Evolutionary conservation across 2,797 vertebrate genomes (phyloP).

Genomic region (Sebastes nivosus): DNA sequence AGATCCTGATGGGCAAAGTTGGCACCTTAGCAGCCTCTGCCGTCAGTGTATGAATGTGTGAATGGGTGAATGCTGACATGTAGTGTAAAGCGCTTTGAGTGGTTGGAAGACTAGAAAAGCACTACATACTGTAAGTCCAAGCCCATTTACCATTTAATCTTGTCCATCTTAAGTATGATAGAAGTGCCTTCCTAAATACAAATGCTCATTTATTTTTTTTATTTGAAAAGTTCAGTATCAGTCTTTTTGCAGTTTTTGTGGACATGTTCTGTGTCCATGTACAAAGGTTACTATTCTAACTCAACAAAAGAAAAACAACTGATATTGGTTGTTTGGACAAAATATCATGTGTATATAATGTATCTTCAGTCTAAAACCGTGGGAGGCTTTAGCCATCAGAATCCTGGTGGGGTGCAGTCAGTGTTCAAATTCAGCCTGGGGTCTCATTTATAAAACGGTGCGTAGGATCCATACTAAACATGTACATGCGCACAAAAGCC

Average conservation of each 20-base stretch:
- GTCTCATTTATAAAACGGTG: not conserved
- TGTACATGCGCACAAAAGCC: too few species aligned
- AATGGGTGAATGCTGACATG: too few species aligned
- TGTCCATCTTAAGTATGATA: not conserved
- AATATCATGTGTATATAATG: not conserved
- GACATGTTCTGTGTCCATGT: not conserved
- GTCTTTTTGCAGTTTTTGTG: not conserved
- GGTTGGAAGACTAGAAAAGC: too few species aligned
- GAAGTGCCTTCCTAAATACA: not conserved
- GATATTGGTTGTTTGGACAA: not conserved
- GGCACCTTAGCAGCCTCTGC: too few species aligned
- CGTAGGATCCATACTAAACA: not conserved
- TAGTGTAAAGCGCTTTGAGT: too few species aligned
- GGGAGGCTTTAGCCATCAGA: not conserved
- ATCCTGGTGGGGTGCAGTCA: not conserved
- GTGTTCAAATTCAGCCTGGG: not conserved
- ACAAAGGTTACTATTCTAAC: not conserved
- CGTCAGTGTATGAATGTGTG: too few species aligned
- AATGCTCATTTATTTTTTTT: not conserved
- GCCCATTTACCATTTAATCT: too few species aligned
- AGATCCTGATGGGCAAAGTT: too few species aligned
- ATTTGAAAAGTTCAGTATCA: not conserved
- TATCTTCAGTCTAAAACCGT: not conserved
- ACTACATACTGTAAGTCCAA: too few species aligned
- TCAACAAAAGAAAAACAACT: not conserved